These are phyloP conservation scores for Mormyrus hasselquistii DNA, from an alignment of 2,797 vertebrate genomes.

Conservation along the genomic window DNA sequence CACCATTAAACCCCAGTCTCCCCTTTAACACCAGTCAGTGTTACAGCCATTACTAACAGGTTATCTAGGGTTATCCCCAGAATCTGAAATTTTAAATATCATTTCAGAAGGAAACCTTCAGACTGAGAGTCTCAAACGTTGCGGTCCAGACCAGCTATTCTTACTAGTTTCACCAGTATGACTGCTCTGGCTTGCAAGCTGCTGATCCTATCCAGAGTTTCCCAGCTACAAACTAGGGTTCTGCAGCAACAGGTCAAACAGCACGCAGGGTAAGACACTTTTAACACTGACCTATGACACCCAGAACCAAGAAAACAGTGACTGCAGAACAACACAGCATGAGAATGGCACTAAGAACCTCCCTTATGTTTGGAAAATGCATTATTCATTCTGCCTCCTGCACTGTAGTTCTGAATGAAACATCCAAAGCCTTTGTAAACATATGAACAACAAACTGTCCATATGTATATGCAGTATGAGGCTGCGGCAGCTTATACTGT, in stretches of 20 bases:
- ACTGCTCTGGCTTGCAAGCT: not conserved
- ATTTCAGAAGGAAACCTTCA: not conserved
- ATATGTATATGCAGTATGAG: not conserved
- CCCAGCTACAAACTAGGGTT: not conserved
- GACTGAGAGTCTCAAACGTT: not conserved
- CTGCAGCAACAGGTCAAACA: not conserved
- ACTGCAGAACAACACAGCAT: not conserved
- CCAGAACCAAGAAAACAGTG: not conserved
- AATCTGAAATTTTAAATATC: not conserved
- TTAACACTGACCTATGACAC: not conserved
- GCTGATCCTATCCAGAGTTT: not conserved
- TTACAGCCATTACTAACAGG: not conserved
- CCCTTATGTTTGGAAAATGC: not conserved
- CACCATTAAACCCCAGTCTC: not conserved
- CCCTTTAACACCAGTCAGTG: not conserved
- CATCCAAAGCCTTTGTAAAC: not conserved
- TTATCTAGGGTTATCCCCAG: not conserved
- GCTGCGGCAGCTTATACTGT: not conserved
- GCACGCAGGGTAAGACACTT: not conserved
- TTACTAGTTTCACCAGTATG: not conserved
- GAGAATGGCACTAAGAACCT: not conserved
- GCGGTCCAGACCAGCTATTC: not conserved
- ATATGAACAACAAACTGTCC: not conserved
- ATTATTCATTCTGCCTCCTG: not conserved
- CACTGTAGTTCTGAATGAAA: not conserved